Evolutionary conservation across 2,888 invertebrate species (phyloP).

Genomic region (Catocala nupta): DNA sequence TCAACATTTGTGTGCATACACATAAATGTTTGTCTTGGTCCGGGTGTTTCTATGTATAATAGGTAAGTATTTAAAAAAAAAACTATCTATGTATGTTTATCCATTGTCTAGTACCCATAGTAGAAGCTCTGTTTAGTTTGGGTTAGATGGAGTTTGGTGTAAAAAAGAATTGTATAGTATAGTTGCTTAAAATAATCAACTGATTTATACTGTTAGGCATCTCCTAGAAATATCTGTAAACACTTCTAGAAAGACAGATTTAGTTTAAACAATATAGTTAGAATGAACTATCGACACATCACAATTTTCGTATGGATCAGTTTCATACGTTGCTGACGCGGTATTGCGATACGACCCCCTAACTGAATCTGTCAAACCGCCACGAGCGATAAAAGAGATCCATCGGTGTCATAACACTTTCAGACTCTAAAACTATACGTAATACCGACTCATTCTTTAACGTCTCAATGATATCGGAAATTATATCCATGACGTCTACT

Average conservation of each 20-base stretch:
- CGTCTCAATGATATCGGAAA: slow-evolving; percentile 47
- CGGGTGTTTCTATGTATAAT: no score
- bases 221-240: no score
- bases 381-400: slow-evolving; percentile 61
- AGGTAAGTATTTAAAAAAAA: no score
- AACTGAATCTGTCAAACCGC: slow-evolving; percentile 62
- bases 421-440: slow-evolving; percentile 41
- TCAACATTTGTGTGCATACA: no score
- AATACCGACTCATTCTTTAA: slow-evolving; percentile 57
- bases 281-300: slow-evolving; percentile 12
- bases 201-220: no score
- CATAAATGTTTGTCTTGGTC: no score
- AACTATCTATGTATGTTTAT: no score
- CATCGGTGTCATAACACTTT: slow-evolving; percentile 62
- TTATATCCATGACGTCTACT: slow-evolving; percentile 30
- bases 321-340: slow-evolving; percentile 23
- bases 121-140: no score
- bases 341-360: slow-evolving; percentile 48
- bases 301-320: slow-evolving; percentile 34
- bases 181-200: no score
- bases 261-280: slow-evolving; percentile 13
- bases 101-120: no score
- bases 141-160: no score
- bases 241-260: background rate
- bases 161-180: no score